Evolutionary conservation across 2,797 vertebrate genomes (phyloP).

Genomic region (Acipenser ruthenus): DNA sequence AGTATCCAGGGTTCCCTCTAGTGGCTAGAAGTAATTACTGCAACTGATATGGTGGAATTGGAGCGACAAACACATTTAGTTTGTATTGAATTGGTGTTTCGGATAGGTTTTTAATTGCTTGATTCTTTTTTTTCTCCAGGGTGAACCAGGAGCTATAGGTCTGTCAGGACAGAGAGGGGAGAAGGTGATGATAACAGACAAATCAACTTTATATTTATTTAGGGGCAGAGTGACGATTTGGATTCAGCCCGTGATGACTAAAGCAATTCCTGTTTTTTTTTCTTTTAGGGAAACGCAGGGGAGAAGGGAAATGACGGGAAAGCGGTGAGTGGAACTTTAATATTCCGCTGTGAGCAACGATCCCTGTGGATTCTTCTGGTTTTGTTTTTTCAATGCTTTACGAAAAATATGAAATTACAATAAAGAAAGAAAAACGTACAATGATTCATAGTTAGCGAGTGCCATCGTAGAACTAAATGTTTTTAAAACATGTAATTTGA

Average conservation of each 20-base stretch:
- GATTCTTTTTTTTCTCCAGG: constrained; percentile 31
- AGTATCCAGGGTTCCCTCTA: constrained; percentile 26
- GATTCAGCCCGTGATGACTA: constrained; percentile 9
- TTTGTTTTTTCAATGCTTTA: too few species aligned
- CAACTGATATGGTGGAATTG: too few species aligned
- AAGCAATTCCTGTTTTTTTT: constrained; percentile 2
- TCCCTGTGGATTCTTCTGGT: too few species aligned
- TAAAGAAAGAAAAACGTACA: too few species aligned
- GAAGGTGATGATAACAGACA: constrained; percentile 55
- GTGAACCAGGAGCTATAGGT: constrained; percentile 55
- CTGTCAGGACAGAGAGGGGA: constrained; percentile 66
- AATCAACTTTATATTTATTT: background rate
- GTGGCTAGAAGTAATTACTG: too few species aligned
- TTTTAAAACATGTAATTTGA: constrained; percentile 15
- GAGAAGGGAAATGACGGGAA: constrained; percentile 55
- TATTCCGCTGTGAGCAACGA: too few species aligned
- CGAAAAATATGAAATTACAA: too few species aligned
- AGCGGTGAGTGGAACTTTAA: constrained; percentile 40
- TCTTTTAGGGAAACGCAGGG: constrained; percentile 49
- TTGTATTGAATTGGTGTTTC: too few species aligned
- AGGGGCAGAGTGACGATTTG: constrained; percentile 31
- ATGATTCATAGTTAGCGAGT: constrained; percentile 11
- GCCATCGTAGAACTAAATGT: background rate
- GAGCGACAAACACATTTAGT: too few species aligned
- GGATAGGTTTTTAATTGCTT: background rate